Evolutionary conservation across 2,113 vertebrate genomes (phyloP).

Genomic region (Catharus minimus): DNA sequence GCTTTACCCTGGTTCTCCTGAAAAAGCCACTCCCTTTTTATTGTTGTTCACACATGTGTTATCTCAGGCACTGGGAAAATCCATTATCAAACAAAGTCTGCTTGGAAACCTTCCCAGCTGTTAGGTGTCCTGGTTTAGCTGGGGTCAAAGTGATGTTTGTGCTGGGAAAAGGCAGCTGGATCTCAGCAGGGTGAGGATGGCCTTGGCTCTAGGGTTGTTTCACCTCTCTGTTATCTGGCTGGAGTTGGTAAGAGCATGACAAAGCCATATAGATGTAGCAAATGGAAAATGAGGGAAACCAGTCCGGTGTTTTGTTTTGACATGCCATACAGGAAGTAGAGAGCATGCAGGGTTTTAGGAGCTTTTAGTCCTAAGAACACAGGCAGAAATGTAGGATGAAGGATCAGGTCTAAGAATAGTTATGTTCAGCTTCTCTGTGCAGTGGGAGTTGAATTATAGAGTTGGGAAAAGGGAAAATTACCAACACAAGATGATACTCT

Average conservation of each 20-base stretch:
- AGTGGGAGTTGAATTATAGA: not conserved
- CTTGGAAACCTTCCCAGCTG: not conserved
- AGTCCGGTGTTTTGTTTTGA: not conserved
- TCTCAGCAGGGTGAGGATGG: not conserved
- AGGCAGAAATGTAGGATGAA: not conserved
- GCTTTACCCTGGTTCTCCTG: not conserved
- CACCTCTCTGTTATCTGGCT: not conserved
- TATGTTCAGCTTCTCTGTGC: not conserved
- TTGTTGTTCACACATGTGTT: fast-evolving
- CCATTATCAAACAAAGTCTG: not conserved
- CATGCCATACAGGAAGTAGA: not conserved
- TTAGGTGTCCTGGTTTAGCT: not conserved
- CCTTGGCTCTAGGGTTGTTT: not conserved
- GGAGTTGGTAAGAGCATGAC: not conserved
- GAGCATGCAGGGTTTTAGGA: not conserved
- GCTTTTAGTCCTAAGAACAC: not conserved
- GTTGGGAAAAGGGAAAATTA: not conserved
- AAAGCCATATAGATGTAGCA: not conserved
- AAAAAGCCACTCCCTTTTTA: not conserved
- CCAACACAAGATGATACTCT: not conserved
- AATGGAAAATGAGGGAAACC: not conserved
- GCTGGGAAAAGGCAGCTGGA: not conserved
- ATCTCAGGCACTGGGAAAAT: not conserved
- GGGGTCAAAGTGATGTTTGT: not conserved
- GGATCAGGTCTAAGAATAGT: not conserved